Conservation (phyloP, 2,113 vertebrate genomes). For the Tor tambroides region DNA sequence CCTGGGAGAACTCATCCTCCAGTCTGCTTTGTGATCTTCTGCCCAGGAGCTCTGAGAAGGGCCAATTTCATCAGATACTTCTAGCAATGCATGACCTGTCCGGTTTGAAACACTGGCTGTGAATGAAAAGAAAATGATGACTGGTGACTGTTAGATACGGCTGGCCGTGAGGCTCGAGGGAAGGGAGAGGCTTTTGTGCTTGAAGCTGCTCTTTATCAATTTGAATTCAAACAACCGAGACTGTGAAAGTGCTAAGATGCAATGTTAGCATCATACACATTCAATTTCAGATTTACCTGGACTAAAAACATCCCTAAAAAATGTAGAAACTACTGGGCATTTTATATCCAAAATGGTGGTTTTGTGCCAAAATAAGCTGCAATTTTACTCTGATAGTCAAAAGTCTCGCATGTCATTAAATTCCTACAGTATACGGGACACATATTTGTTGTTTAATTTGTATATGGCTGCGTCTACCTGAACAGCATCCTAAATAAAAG, state of each 20-base stretch:
- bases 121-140: conserved; percentile 36
- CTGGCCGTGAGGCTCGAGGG: conserved; percentile 19
- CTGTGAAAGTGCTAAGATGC: neutral
- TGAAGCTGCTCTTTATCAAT: neutral
- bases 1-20: conserved; percentile 69
- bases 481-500: too few species aligned
- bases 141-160: conserved; percentile 32
- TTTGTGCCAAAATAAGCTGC: too few species aligned
- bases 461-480: too few species aligned
- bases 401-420: too few species aligned
- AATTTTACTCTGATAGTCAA: too few species aligned
- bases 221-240: neutral
- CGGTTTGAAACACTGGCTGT: conserved; percentile 54
- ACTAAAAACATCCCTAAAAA: too few species aligned
- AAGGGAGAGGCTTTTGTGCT: neutral
- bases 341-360: too few species aligned
- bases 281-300: neutral
- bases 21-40: conserved; percentile 77
- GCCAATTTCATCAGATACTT: conserved; percentile 64
- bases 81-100: conserved; percentile 60
- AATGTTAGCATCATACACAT: neutral
- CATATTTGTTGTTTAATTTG: too few species aligned
- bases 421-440: too few species aligned
- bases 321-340: too few species aligned
- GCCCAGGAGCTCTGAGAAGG: conserved; percentile 70